Percentiles rank a stretch among this genome's conserved stretches.
Conservation (phyloP, 2,888 invertebrate genomes). For the Stenchaetothrips biformis region DNA sequence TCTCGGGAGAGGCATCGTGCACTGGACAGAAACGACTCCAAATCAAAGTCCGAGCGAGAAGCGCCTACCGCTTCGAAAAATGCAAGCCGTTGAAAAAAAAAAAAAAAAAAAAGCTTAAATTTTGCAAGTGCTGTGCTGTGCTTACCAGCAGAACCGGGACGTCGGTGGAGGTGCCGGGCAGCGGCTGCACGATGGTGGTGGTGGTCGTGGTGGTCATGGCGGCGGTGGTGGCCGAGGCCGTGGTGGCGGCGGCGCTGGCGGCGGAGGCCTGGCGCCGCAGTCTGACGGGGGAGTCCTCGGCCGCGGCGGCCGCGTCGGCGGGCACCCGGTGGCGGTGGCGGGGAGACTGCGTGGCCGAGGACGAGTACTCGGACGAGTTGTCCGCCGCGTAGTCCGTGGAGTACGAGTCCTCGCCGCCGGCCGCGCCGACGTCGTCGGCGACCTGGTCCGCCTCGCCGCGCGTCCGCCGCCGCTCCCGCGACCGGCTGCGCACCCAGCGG, state of each 20-base stretch:
- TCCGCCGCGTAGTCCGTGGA: slow-evolving; percentile 73
- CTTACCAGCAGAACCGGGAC: neutral
- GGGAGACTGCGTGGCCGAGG: slow-evolving; percentile 63
- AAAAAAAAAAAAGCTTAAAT: neutral
- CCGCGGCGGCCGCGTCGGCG: slow-evolving; percentile 31
- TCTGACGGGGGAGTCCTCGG: slow-evolving; percentile 25
- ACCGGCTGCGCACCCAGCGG: slow-evolving; percentile 70
- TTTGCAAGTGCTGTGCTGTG: neutral
- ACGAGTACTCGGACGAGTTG: slow-evolving; percentile 70
- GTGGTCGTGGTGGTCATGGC: neutral
- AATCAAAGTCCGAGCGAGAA: too few relatives aligned
- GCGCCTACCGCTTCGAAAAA: too few relatives aligned
- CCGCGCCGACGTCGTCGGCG: slow-evolving; percentile 48
- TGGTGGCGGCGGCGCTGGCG: neutral
- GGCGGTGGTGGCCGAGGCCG: neutral
- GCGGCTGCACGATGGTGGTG: neutral
- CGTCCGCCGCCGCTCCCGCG: slow-evolving; percentile 60
- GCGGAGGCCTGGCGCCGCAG: slow-evolving; percentile 22
- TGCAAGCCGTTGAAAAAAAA: neutral
- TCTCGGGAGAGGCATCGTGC: too few relatives aligned
- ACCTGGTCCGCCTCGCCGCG: slow-evolving; percentile 51
- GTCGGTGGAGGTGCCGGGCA: neutral
- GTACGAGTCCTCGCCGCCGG: slow-evolving; percentile 43
- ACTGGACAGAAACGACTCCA: too few relatives aligned
- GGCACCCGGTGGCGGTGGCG: slow-evolving; percentile 58